Base-by-base conservation (phyloP, 2,797 vertebrate species). In the Gobionotothen gibberifrons region DNA sequence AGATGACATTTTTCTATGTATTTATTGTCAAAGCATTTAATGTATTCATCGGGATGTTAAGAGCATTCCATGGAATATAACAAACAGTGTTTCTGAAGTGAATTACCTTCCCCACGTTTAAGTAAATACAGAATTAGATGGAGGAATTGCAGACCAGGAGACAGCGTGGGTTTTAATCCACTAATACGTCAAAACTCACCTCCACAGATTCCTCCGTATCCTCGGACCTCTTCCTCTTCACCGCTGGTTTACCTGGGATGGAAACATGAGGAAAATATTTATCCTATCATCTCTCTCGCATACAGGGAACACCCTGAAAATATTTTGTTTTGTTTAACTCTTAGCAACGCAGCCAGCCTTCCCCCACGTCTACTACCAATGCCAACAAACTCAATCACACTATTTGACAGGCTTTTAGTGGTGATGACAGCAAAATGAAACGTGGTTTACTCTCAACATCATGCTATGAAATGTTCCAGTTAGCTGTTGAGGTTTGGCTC, bases 161-260 rank as follows among this genome's bases (percentile, higher is more conserved):
- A 15, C 9, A 36, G 12, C n/a, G 1, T 36, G 21, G 3, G 63
- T 22, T 65, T 62, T 12, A 2, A 54, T 44, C 16, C n/a, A 66
- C 4, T 43, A 43, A 49, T 3, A 76, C 1, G 48, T 60, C 4
- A 32, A 32, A 56, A 59, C 78, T 88, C 72, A 94, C 94, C 88
- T 90, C 84, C 26, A 52, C 62, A 64, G 88, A 61, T 72, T 91
- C 85, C 62, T 88, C 86, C 1, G 14, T 13, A 43, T 93, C 91
- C 13, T 93, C 91, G 4, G 90, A 92, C 29, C 79, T 74, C 73
- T 85, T 93, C 63, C 90, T 91, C 81, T 93, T 94, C 69, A 89
- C 11, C 9, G 86, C 74, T 56, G 89, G 78, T 81, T 92, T 76
- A 74, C 72, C 95, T 95, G 76, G 1, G 61, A 69, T 15, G 39